These are phyloP conservation scores for Cataglyphis hispanica DNA, from an alignment of 1,140 invertebrate species.

Conservation along the genomic window DNA sequence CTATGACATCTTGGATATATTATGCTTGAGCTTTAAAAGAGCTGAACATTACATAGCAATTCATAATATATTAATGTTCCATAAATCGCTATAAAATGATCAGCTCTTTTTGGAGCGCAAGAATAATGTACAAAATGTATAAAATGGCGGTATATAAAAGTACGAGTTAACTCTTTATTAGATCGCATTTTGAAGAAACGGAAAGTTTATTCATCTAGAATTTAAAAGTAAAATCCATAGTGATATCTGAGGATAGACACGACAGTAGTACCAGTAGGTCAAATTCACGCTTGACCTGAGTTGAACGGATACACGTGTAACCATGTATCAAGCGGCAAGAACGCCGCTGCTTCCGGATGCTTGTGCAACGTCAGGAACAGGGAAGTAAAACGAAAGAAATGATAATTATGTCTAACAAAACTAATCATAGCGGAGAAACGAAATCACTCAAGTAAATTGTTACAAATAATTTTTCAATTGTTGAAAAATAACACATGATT, in stretches of 20 bases:
- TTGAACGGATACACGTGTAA: constrained; percentile 73
- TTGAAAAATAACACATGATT: neutral
- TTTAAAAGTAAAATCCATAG: constrained; percentile 42
- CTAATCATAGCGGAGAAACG: constrained; percentile 10
- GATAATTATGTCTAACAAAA: constrained; percentile 67
- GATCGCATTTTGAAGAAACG: neutral
- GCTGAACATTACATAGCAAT: too few species aligned
- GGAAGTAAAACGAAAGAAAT: constrained; percentile 68
- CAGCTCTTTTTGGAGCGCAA: too few species aligned
- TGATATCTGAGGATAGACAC: constrained; percentile 48
- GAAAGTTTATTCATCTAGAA: neutral
- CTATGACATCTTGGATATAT: neutral
- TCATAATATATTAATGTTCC: too few species aligned
- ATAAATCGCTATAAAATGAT: too few species aligned
- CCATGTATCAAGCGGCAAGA: constrained; percentile 71
- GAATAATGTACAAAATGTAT: too few species aligned
- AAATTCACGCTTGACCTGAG: constrained; percentile 77
- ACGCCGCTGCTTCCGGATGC: constrained; percentile 73
- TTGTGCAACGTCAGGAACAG: constrained; percentile 74
- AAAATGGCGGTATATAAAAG: neutral
- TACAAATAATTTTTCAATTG: neutral
- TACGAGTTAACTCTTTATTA: neutral
- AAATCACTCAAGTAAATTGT: neutral
- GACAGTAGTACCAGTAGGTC: constrained; percentile 66
- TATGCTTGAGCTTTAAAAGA: too few species aligned